These are phyloP conservation scores for Aethes cnicana DNA, from an alignment of 2,888 invertebrate species.

Conservation along the genomic window DNA sequence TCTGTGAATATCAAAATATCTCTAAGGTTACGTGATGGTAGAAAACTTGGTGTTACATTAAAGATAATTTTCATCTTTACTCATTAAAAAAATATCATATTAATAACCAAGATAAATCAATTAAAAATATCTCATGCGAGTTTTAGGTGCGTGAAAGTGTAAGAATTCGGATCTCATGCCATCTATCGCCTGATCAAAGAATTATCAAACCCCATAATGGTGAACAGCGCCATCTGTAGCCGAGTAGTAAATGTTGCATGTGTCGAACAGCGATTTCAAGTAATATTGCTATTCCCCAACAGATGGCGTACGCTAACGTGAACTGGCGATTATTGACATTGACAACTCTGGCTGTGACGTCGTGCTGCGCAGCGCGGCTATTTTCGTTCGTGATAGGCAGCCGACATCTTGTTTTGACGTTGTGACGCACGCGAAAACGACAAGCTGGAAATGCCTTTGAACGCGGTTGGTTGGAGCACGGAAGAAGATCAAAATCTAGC, in stretches of 20 bases:
- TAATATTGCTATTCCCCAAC: conserved; percentile 2
- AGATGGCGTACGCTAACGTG: conserved; percentile 8
- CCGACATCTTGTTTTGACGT: conserved; percentile 71
- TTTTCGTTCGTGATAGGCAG: conserved; percentile 72
- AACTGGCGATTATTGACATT: background rate
- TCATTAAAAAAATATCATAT: too few relatives aligned
- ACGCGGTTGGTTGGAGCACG: conserved; percentile 67
- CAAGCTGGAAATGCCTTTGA: conserved; percentile 66
- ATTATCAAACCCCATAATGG: too few relatives aligned
- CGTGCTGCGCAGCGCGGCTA: conserved; percentile 70
- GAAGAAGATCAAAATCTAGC: conserved; percentile 69
- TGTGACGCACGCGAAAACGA: conserved; percentile 47
- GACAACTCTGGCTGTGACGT: conserved; percentile 54
- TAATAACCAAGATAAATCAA: too few relatives aligned
- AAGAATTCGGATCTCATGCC: too few relatives aligned
- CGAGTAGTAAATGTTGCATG: background rate
- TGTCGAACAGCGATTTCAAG: background rate
- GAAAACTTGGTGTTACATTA: too few relatives aligned
- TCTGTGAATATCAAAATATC: too few relatives aligned
- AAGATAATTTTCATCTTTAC: too few relatives aligned
- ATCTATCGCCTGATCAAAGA: conserved; percentile 1
- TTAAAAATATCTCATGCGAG: too few relatives aligned
- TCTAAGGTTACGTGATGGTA: too few relatives aligned
- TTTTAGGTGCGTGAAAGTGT: too few relatives aligned
- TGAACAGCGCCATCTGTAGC: conserved; percentile 13